phyloP scores from a whole-genome alignment of 2,113 vertebrate species.

The Elephantulus edwardii region DNA sequence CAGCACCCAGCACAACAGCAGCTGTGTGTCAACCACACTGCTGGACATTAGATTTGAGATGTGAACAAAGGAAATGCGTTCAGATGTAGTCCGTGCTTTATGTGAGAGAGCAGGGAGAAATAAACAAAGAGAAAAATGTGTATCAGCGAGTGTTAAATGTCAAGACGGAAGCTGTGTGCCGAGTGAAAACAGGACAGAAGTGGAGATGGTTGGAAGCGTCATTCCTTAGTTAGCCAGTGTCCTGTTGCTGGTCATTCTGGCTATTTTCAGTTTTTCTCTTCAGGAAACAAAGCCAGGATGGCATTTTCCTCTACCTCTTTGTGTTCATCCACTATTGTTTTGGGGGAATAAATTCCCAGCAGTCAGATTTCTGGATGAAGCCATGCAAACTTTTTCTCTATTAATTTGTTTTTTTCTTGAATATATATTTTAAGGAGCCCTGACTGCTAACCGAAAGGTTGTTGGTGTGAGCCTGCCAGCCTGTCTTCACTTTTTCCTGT shows the following conservation, averaged over 20 bases:
- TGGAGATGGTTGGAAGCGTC: background rate
- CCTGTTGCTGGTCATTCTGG: background rate
- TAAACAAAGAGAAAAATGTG: background rate
- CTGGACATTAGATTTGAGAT: background rate
- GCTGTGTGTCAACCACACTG: too few species aligned
- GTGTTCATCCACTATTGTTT: background rate
- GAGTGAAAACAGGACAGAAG: background rate
- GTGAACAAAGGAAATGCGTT: background rate
- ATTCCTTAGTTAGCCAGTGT: background rate
- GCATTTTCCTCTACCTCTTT: background rate
- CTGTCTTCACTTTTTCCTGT: too few species aligned
- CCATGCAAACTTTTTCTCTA: background rate
- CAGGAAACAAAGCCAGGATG: background rate
- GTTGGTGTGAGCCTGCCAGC: too few species aligned
- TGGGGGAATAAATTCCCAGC: background rate
- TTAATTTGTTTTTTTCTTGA: background rate
- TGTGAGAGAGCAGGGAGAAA: background rate
- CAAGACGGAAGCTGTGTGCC: background rate
- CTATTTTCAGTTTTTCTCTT: background rate
- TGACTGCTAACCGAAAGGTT: too few species aligned
- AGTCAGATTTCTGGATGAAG: constrained; percentile 11
- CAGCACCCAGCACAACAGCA: too few species aligned
- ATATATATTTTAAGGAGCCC: too few species aligned
- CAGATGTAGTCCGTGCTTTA: background rate
- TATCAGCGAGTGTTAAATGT: background rate